phyloP scores from a whole-genome alignment of 2,113 vertebrate species.

The Chaetura pelagica region DNA sequence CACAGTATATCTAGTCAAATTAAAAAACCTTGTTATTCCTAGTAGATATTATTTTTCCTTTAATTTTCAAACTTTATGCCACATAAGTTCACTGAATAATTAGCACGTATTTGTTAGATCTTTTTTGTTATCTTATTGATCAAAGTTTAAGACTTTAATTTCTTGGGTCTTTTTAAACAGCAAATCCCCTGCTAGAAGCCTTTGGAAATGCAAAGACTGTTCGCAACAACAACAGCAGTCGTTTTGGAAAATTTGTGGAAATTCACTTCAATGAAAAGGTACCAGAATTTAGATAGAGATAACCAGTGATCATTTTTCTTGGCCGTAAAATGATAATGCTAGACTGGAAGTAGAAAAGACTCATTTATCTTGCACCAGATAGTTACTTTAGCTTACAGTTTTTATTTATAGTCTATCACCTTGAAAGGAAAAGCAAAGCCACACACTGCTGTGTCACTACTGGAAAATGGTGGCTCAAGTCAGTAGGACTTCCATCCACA shows the following conservation, averaged over 20 bases:
- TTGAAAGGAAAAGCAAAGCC: not conserved
- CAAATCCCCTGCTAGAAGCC: conserved; percentile 93
- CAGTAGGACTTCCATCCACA: not conserved
- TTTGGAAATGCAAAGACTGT: conserved; percentile 98
- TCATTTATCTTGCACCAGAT: not conserved
- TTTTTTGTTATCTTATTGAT: not conserved
- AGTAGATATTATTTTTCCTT: not conserved
- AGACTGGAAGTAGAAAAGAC: not conserved
- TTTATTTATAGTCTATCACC: not conserved
- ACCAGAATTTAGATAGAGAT: not conserved
- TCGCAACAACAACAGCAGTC: conserved; percentile 98
- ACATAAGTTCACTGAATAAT: not conserved
- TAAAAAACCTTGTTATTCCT: not conserved
- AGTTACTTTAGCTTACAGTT: not conserved
- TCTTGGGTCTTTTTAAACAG: conserved; percentile 69
- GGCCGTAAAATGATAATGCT: not conserved
- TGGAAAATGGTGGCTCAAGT: not conserved
- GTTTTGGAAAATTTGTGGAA: conserved; percentile 98
- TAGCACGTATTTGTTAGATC: not conserved
- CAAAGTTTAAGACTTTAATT: not conserved
- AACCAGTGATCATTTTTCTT: not conserved
- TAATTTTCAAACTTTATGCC: not conserved
- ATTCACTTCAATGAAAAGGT: conserved; percentile 99
- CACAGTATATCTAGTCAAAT: not conserved
- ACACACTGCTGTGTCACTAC: not conserved